Base-by-base conservation (phyloP, 1,140 invertebrate genomes). In the Sminthurides bifidus region DNA sequence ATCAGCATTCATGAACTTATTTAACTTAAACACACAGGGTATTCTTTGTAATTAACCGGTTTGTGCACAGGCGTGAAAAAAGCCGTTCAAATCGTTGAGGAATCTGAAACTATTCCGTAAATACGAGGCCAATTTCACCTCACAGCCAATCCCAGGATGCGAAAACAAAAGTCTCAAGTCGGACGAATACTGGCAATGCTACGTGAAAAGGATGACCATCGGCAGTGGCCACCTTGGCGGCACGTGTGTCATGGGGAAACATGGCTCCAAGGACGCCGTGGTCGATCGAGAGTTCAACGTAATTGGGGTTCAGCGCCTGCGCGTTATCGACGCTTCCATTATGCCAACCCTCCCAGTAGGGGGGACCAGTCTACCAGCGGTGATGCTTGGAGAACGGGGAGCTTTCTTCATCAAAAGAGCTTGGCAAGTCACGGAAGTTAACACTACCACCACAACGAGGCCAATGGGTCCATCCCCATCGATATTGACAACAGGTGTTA, bases 161-260 rank as follows among this genome's bases (percentile, higher is more conserved):
- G 68, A 70, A 40, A 62, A 67, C 14, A 52, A 67, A 10, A 24
- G 31, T 8, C 72, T 74, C 24, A 71, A 64, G 4, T 69, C 70
- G 1, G 76, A 79, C 52, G 69, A 70, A 1, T 79, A 77, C 59
- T 76, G 48, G 54, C 79, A 84, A 54, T 90, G 86, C 63, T 76
- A 75, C 5, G 78, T 85, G 1, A 68, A 81, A 24, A 83, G 88
- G 59, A 88, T 87, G 62, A 87, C 86, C 0, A 79, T 87, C 76
- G 87, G 86, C 1, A 86, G 89, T 44, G 89, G 89, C 66, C 87
- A 91, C 75, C 85, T 85, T 0, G 78, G 81, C 0, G 81, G 87
- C 0, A 76, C 77, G 1, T 77, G 75, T 59, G 74, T 71, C 64
- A 77, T 80, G 76, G 77, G 89, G 3, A 82, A 83, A 0, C 76